Base-by-base conservation (phyloP, 2,888 invertebrate genomes). In the Aspidiotus rigidus region DNA sequence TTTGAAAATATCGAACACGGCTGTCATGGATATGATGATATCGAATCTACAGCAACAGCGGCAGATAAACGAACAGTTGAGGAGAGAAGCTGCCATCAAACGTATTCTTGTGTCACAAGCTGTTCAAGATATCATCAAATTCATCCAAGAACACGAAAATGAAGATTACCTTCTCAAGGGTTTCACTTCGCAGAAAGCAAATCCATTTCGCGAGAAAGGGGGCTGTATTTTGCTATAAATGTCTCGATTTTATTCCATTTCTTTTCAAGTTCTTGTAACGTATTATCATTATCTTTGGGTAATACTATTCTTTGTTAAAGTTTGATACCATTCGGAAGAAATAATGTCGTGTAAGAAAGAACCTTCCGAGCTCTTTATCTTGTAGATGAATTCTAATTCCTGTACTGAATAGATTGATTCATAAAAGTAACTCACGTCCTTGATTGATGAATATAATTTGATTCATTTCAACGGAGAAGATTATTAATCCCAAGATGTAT, bases 201-300 rank as follows among this genome's bases (percentile, higher is more conserved):
- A 96, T 80, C 96, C 96, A 41, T 96, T 93, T 83, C 86, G 93
- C 73, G 94, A 94, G 80, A 94, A 94, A 81, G 91, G 89, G 77
- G 88, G 90, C 71, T 94, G 94, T 81, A 84, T 84, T 75, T 82
- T 93, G 75, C 83, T 93, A 74, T 93, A 89, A 86, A 44, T n/a
- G 9, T 16, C 53, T 15, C n/a, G 3, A 53, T 53, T 53, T 53
- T 3, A 53, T 3, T 13, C 5, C 1, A 53, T 53, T 53, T 53
- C n/a, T 2, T 53, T 28, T 5, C 28, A 28, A n/a, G 28, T 28
- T 5, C 28, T 28, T 5, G 28, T 28, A 28, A 3, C 28, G 28
- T 28, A 5, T 28, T 3, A 28, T 28, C 28, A 28, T 28, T 3
- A 3, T 28, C 28, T 1, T 28, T 28, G 28, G 28, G 28, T 28